phyloP scores from a whole-genome alignment of 2,888 invertebrate genomes.

The Leptopterna dolabrata region DNA sequence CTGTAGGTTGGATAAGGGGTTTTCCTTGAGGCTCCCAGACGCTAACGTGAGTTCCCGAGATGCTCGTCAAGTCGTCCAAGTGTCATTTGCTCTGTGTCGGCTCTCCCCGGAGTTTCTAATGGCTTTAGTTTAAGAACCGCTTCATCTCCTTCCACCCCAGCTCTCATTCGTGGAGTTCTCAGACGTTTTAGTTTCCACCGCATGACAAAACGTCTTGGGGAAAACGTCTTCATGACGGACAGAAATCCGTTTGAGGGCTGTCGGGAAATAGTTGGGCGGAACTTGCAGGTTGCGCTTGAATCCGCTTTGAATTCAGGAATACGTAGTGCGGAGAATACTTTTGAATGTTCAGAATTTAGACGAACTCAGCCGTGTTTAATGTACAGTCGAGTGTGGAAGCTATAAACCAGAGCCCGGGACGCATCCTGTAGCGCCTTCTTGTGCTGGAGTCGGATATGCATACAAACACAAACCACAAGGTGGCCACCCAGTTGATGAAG shows the following conservation, averaged over 20 bases:
- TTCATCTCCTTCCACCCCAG: not conserved
- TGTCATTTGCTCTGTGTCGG: not conserved
- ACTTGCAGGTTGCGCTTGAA: not conserved
- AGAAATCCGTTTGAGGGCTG: not conserved
- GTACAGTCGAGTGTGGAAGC: no score
- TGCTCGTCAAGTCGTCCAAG: conserved; percentile 19
- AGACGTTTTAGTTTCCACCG: not conserved
- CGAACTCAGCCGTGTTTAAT: no score
- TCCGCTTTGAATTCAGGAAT: no score
- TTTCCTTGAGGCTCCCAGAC: not conserved
- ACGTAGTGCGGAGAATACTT: no score
- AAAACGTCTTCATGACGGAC: not conserved
- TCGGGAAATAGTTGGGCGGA: not conserved
- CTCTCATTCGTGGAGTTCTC: not conserved
- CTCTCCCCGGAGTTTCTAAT: conserved; percentile 1
- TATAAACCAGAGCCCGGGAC: no score
- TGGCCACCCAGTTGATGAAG: no score
- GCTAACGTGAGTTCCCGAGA: conserved; percentile 4
- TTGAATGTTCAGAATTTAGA: no score
- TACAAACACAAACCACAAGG: no score
- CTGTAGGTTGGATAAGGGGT: not conserved
- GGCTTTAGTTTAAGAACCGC: not conserved
- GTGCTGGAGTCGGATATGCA: no score
- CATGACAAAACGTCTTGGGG: not conserved
- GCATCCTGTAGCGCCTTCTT: no score